Percentiles rank a stretch among this genome's conserved stretches.
Evolutionary conservation across 2,113 vertebrate species (phyloP).

Genomic region (Eonycteris spelaea): DNA sequence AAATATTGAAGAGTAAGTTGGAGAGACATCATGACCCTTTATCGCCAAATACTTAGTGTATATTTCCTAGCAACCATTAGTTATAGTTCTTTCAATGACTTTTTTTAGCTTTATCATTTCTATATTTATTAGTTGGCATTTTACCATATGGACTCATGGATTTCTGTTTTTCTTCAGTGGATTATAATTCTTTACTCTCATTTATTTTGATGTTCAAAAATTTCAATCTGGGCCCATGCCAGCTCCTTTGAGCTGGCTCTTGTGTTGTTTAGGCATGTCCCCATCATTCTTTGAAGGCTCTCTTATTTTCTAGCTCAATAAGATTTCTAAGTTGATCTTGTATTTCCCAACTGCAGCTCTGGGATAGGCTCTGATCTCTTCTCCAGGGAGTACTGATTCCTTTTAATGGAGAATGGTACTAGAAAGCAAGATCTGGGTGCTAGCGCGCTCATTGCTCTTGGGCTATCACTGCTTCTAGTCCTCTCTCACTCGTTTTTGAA

Average conservation of each 20-base stretch:
- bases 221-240: background rate
- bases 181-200: constrained; percentile 1
- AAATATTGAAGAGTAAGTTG: background rate
- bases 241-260: background rate
- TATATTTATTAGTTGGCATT: background rate
- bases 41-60: background rate
- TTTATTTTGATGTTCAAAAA: background rate
- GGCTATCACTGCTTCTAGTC: background rate
- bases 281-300: background rate
- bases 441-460: background rate
- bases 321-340: background rate
- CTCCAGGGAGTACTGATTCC: background rate
- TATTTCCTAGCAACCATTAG: background rate
- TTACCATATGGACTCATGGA: background rate
- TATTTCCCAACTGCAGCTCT: background rate
- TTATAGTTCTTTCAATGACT: background rate
- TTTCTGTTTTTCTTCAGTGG: background rate
- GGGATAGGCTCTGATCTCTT: background rate
- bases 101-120: background rate
- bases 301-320: background rate
- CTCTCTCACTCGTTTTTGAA: background rate
- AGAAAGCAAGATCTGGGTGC: background rate
- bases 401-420: background rate
- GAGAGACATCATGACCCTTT: background rate
- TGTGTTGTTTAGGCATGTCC: background rate